Evolutionary conservation across 2,888 invertebrate species (phyloP), one percentile per base, ranked within the genome.

Genomic region (Callyntrura sp.): DNA sequence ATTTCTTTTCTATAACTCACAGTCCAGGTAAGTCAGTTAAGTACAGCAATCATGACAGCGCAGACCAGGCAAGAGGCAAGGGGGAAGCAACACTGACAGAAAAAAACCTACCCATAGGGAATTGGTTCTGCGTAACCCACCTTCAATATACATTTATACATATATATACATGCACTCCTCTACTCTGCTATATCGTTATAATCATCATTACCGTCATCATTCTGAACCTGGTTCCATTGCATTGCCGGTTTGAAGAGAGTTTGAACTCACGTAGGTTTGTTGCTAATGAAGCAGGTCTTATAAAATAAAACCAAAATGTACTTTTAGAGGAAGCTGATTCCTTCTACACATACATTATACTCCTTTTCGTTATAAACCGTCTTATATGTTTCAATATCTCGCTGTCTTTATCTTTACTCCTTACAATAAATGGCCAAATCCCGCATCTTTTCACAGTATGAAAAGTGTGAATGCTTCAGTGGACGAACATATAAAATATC

Each of bases 401-500:
- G 57, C 73, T 85, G 57, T 85, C 85, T 55, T 85, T 73, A 73
- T 70, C 60, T 20, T 70, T 73, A 81, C 14, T 55, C 28, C n/a
- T 60, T 45, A 43, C 14, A 48, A 43, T 6, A 48, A 57, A 43
- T n/a, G 35, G 35, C 43, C 43, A 43, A 68, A 43, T 73, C 85
- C 85, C 73, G 85, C 85, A 85, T 70, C 83, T 51, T 78, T 62
- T 25, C 14, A 35, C 35, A 35, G 23, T 62, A 25, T 62, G 57
- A 25, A 9, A 25, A 11, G 11, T 62, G 9, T 25, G 23, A 51
- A 14, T 82, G 62, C 82, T 57, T 82, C 43, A 85, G 35, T 60
- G 76, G 55, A 73, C 55, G 60, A 35, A 35, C 70, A 35, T 35
- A 35, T 35, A 51, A n/a, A n/a, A n/a, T 79, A 57, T 5, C n/a